A percentile compares a stretch with the other conserved stretches of the same genome.
Evolutionary conservation across 2,888 invertebrate species (phyloP).

Genomic region (Dryobota labecula): DNA sequence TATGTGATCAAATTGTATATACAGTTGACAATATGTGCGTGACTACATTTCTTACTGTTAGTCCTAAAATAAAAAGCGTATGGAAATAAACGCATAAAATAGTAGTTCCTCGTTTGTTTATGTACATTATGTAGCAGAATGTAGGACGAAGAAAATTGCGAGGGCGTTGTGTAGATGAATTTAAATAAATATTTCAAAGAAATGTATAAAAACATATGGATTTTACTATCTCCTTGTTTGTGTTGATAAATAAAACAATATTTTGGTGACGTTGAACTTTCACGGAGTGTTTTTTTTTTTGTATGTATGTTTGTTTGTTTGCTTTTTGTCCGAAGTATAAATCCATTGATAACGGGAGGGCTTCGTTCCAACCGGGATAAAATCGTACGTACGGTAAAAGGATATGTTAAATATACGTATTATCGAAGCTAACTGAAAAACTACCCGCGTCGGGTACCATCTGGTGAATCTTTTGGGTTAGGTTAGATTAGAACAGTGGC

Average conservation of each 20-base stretch:
- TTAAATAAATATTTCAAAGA: slow-evolving; percentile 47
- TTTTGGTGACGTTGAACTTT: slow-evolving; percentile 3
- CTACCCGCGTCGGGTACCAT: too few species aligned
- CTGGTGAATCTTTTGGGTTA: too few species aligned
- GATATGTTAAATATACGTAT: too few species aligned
- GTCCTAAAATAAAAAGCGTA: slow-evolving; percentile 21
- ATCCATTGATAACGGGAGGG: slow-evolving; percentile 40
- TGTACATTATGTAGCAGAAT: slow-evolving; percentile 47
- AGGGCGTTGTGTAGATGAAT: slow-evolving; percentile 22
- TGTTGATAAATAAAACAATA: slow-evolving; percentile 21
- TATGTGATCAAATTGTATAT: slow-evolving; percentile 1
- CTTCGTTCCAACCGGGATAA: slow-evolving; percentile 31
- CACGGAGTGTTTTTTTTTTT: neutral
- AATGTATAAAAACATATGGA: slow-evolving; percentile 39
- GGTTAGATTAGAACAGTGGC: too few species aligned
- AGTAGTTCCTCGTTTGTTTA: slow-evolving; percentile 54
- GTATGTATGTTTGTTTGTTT: slow-evolving; percentile 9
- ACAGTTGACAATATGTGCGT: slow-evolving; percentile 31
- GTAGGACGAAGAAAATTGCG: slow-evolving; percentile 34
- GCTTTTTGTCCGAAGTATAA: slow-evolving; percentile 12
- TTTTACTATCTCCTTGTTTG: slow-evolving; percentile 25
- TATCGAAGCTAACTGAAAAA: too few species aligned
- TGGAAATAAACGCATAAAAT: slow-evolving; percentile 40
- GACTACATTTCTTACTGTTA: slow-evolving; percentile 32
- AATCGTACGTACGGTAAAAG: slow-evolving; percentile 17